Evolutionary conservation across 2,888 invertebrate genomes (phyloP).

Genomic region (Adelphocoris suturalis): DNA sequence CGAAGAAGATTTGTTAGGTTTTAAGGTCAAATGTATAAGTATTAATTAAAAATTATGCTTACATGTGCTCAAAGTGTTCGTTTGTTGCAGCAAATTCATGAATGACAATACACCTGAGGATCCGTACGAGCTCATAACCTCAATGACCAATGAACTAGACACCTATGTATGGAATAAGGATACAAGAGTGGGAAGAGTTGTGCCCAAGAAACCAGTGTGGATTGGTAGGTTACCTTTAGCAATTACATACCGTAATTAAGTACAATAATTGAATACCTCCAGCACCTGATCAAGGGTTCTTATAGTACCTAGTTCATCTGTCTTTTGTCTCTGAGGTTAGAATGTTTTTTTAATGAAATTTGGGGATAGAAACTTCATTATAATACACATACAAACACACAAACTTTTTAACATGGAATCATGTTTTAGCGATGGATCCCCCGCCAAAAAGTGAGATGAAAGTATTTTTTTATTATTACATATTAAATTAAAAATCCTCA

Average conservation of each 20-base stretch:
- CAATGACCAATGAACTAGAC: slow-evolving; percentile 74
- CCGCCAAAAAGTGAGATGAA: too few species aligned
- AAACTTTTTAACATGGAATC: too few species aligned
- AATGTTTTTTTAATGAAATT: slow-evolving; percentile 35
- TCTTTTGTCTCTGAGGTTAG: neutral
- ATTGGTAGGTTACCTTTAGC: slow-evolving; percentile 78
- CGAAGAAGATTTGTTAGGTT: too few species aligned
- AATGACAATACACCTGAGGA: slow-evolving; percentile 66
- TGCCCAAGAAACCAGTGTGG: slow-evolving; percentile 78
- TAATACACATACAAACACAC: too few species aligned
- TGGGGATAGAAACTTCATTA: too few species aligned
- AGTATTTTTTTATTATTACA: too few species aligned
- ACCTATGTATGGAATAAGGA: slow-evolving; percentile 76
- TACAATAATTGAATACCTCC: neutral
- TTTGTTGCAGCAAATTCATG: slow-evolving; percentile 55
- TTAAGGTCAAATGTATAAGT: too few species aligned
- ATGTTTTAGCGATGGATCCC: too few species aligned
- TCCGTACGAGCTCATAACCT: slow-evolving; percentile 65
- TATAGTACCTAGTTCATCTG: neutral
- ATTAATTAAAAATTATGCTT: neutral
- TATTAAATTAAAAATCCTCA: too few species aligned
- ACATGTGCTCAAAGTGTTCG: slow-evolving; percentile 3
- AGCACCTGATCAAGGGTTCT: slow-evolving; percentile 4
- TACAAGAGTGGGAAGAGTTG: slow-evolving; percentile 76
- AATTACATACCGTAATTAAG: too few species aligned